Conservation (phyloP, 2,113 vertebrate species). For the Carassius gibelio region DNA sequence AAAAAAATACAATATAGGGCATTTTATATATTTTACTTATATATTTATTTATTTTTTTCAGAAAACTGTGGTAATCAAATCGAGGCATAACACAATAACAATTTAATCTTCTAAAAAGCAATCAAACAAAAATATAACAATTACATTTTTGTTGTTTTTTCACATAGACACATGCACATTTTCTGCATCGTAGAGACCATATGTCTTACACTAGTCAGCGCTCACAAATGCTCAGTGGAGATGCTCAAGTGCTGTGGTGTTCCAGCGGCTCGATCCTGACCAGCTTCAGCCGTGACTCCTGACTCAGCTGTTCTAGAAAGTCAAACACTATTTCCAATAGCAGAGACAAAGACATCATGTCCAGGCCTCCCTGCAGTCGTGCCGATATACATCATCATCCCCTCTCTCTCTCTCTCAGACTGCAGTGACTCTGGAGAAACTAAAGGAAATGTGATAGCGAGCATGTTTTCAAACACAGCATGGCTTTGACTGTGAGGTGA, state of each 20-base stretch:
- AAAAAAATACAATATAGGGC: no score
- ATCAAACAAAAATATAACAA: no score
- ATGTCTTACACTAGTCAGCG: not conserved
- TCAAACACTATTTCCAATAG: slow-evolving; percentile 32
- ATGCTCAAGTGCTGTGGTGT: not conserved
- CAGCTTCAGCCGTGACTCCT: not conserved
- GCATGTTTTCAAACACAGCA: no score
- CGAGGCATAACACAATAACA: not conserved
- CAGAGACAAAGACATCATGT: slow-evolving; percentile 17
- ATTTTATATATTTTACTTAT: no score
- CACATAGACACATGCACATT: not conserved
- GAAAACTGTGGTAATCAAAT: not conserved
- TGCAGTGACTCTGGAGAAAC: no score
- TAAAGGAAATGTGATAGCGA: no score
- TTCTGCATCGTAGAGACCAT: not conserved
- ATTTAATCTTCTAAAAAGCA: not conserved
- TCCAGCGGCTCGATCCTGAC: not conserved
- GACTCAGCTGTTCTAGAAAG: slow-evolving; percentile 7
- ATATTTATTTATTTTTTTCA: no score
- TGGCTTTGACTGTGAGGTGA: no score
- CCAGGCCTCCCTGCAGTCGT: not conserved
- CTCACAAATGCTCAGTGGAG: not conserved
- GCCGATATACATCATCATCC: slow-evolving; percentile 1
- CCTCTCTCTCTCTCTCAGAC: no score
- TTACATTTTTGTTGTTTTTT: no score